Conservation (phyloP, 53 echinoderm and acorn worm genomes). For the Paelopatides confundens region DNA sequence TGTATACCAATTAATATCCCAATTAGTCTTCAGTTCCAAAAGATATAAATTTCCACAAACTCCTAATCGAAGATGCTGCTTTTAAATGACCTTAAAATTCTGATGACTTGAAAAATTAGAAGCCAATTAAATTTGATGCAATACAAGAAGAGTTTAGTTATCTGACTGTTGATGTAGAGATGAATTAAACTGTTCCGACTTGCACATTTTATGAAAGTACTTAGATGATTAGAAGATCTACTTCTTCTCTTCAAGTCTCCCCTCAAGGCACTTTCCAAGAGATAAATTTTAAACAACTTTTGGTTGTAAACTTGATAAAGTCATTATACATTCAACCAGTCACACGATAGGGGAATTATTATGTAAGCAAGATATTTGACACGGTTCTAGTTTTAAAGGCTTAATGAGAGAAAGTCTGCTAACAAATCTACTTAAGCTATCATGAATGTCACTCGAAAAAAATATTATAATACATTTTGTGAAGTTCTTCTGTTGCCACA, state of each 20-base stretch:
- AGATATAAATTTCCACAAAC: background rate
- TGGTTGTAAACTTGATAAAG: slow-evolving; percentile 8
- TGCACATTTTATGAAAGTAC: background rate
- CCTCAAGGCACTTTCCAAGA: background rate
- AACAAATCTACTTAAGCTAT: background rate
- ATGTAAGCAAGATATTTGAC: background rate
- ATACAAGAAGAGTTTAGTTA: background rate
- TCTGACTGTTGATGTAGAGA: background rate
- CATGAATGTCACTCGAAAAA: background rate
- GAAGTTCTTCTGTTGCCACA: background rate
- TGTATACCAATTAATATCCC: background rate
- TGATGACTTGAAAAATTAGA: background rate
- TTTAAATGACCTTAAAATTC: background rate
- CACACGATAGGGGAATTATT: background rate
- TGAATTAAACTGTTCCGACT: background rate
- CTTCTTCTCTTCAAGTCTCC: background rate
- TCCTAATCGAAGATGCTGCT: background rate
- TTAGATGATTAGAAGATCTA: background rate
- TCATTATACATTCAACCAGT: background rate
- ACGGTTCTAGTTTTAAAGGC: background rate
- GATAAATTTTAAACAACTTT: background rate
- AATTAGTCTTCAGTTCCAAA: background rate
- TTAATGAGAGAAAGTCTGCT: background rate
- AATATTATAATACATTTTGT: background rate
- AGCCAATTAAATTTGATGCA: background rate